A percentile compares a stretch with the other conserved stretches of the same genome.
Evolutionary conservation across 2,888 invertebrate species (phyloP).

Genomic region (Entomobrya multifasciata): DNA sequence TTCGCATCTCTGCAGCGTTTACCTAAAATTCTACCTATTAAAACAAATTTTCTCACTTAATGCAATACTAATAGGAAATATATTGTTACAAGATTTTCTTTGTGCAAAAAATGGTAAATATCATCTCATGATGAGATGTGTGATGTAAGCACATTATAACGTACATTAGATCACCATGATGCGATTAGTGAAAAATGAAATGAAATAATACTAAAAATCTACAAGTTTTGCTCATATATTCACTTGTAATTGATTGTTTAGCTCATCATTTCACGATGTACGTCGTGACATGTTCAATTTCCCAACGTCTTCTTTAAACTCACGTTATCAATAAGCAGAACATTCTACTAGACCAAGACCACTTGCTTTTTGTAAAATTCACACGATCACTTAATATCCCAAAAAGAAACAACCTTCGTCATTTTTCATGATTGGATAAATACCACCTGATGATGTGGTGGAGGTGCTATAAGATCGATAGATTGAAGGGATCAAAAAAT

Average conservation of each 20-base stretch:
- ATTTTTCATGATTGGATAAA: constrained; percentile 20
- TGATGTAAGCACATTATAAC: too few species aligned
- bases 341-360: background rate
- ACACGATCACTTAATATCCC: constrained; percentile 37
- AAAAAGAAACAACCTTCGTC: background rate
- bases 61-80: too few species aligned
- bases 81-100: too few species aligned
- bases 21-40: too few species aligned
- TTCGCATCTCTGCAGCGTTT: too few species aligned
- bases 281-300: constrained; percentile 59
- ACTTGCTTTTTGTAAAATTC: background rate
- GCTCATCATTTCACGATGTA: background rate
- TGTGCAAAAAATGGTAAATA: too few species aligned
- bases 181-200: background rate
- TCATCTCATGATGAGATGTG: too few species aligned
- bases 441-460: background rate
- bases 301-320: background rate
- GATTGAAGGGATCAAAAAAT: background rate
- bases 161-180: too few species aligned
- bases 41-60: too few species aligned
- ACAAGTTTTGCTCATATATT: constrained; percentile 26
- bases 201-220: background rate
- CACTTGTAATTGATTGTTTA: constrained; percentile 43
- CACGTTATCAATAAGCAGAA: too few species aligned
- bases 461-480: background rate